A percentile compares a stretch with the other conserved stretches of the same genome.
Conservation (phyloP, 2,888 invertebrate species). For the Ophion ventricosus region DNA sequence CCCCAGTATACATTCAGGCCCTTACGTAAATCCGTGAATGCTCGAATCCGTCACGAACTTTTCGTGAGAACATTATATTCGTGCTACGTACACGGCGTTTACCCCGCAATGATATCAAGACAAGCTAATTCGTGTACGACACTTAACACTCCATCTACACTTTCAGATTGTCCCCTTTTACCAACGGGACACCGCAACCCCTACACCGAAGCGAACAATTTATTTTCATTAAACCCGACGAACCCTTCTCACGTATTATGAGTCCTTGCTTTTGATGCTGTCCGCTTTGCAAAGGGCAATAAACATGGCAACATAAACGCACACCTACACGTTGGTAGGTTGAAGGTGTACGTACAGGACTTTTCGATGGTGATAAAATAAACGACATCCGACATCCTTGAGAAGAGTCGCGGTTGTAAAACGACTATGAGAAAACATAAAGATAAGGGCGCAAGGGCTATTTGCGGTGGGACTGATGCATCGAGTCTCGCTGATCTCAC, state of each 20-base stretch:
- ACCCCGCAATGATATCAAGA: neutral
- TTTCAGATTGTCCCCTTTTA: slow-evolving; percentile 5
- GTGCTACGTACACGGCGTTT: too few relatives aligned
- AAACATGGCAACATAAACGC: neutral
- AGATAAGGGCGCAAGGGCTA: slow-evolving; percentile 21
- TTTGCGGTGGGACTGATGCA: neutral
- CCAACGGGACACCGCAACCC: neutral
- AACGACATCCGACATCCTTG: slow-evolving; percentile 19
- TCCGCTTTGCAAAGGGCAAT: neutral
- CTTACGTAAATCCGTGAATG: neutral
- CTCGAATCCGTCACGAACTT: neutral
- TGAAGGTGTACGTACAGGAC: neutral
- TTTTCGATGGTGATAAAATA: slow-evolving; percentile 12
- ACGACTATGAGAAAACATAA: slow-evolving; percentile 27
- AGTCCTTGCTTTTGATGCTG: slow-evolving; percentile 24
- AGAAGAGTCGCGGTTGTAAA: slow-evolving; percentile 35
- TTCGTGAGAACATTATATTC: neutral
- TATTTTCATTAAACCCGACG: slow-evolving; percentile 16
- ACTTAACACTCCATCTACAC: slow-evolving; percentile 14
- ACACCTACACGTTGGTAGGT: neutral
- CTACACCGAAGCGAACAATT: slow-evolving; percentile 19
- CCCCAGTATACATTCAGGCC: too few relatives aligned
- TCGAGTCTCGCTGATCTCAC: neutral
- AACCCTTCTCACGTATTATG: slow-evolving; percentile 13
- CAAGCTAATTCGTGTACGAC: neutral